A percentile compares a stretch with the other conserved stretches of the same genome.
These are phyloP conservation scores for Notolepis coatsorum DNA, from an alignment of 2,797 vertebrate genomes.

Conservation along the genomic window DNA sequence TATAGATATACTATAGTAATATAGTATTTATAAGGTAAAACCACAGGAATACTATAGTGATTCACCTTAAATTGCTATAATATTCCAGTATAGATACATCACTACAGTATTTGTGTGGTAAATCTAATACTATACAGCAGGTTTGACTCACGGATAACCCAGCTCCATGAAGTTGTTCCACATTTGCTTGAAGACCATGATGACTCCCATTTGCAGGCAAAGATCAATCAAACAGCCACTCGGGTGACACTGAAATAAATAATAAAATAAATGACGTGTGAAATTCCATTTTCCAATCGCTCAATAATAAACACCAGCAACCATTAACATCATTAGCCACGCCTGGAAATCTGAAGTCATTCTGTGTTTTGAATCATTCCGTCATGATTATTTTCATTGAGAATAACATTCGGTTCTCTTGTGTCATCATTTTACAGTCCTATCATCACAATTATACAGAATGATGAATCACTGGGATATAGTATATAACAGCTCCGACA, in stretches of 20 bases:
- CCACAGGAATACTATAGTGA: no score
- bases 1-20: no score
- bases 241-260: conserved; percentile 90
- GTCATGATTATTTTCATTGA: conserved; percentile 29
- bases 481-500: conserved; percentile 15
- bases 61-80: no score
- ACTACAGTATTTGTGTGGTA: no score
- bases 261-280: conserved; percentile 23
- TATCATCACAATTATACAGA: no score
- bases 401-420: no score
- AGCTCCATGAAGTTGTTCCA: conserved; percentile 99
- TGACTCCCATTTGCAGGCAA: conserved; percentile 98
- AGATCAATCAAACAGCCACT: conserved; percentile 99
- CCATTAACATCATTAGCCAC: conserved; percentile 16
- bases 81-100: no score
- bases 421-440: no score
- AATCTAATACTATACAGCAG: no score
- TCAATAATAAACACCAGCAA: conserved; percentile 28
- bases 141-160: conserved; percentile 81
- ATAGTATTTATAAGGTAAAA: not conserved
- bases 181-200: conserved; percentile 99
- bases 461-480: conserved; percentile 8
- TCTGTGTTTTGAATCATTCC: conserved; percentile 38
- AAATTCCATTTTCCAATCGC: conserved; percentile 44
- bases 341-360: conserved; percentile 16